Percentiles rank a stretch among this genome's conserved stretches.
These are phyloP conservation scores for Chlorops oryzae DNA, from an alignment of 1,140 invertebrate species.

Conservation along the genomic window DNA sequence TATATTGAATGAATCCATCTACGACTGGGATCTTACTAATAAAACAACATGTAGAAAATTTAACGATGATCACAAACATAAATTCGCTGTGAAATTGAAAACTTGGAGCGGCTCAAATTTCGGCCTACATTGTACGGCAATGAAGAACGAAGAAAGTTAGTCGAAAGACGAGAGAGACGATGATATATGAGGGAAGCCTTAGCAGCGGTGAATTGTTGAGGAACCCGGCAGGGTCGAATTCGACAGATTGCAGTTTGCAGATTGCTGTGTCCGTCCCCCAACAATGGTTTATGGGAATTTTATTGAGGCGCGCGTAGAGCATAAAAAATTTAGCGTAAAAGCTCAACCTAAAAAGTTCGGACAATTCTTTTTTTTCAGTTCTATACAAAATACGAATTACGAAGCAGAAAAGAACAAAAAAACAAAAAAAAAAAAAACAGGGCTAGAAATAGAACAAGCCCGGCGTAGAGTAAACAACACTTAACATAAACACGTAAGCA, in stretches of 20 bases:
- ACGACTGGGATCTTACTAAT: too few species aligned
- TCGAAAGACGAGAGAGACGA: not conserved
- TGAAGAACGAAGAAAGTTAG: not conserved
- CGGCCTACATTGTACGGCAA: not conserved
- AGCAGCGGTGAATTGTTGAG: not conserved
- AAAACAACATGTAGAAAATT: too few species aligned
- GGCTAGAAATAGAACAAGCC: not conserved
- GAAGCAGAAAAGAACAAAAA: too few species aligned
- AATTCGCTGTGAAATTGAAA: conserved; percentile 14
- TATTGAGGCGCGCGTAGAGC: too few species aligned
- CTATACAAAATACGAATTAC: too few species aligned
- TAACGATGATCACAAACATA: conserved; percentile 12
- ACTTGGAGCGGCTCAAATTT: not conserved
- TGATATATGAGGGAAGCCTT: not conserved
- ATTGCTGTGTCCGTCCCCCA: not conserved
- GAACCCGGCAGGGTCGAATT: too few species aligned
- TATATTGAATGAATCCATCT: too few species aligned
- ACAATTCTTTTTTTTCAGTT: too few species aligned
- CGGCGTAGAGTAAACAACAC: not conserved
- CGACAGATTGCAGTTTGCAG: not conserved
- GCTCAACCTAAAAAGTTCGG: too few species aligned
- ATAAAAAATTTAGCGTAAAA: too few species aligned
- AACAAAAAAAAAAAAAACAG: not conserved
- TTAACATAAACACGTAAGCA: not conserved
- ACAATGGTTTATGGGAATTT: too few species aligned